Percentiles rank a stretch among this genome's conserved stretches.
Evolutionary conservation across 2,797 vertebrate species (phyloP).

Genomic region (Alexandromys oeconomus): DNA sequence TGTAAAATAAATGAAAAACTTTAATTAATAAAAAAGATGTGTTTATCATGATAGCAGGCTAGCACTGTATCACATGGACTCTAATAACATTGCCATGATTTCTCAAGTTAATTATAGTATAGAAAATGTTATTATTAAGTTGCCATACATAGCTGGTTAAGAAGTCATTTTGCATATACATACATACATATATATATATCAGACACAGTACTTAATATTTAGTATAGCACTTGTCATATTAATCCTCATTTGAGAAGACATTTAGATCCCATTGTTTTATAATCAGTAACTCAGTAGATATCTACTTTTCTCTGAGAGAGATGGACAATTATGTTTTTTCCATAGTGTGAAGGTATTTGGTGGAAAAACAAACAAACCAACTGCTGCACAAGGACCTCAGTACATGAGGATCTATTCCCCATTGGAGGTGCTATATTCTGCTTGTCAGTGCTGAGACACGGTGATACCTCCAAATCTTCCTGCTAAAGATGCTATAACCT

Average conservation of each 20-base stretch:
- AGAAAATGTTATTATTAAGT: background rate
- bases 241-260: background rate
- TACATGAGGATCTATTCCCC: background rate
- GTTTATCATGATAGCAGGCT: background rate
- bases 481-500: background rate
- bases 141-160: background rate
- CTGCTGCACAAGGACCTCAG: background rate
- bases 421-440: fast-evolving
- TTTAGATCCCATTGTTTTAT: background rate
- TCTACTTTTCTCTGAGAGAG: background rate
- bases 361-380: background rate
- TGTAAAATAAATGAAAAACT: too few species aligned
- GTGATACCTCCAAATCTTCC: background rate
- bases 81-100: background rate
- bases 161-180: background rate
- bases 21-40: too few species aligned
- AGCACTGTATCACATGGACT: background rate
- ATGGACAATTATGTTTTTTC: background rate
- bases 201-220: background rate
- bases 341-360: background rate
- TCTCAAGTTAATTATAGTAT: background rate
- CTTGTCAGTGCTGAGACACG: background rate
- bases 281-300: background rate
- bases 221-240: background rate
- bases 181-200: background rate